Evolutionary conservation across 1,140 invertebrate genomes (phyloP), one percentile per base, ranked within the genome.

Genomic region (Pogonomyrmex californicus): DNA sequence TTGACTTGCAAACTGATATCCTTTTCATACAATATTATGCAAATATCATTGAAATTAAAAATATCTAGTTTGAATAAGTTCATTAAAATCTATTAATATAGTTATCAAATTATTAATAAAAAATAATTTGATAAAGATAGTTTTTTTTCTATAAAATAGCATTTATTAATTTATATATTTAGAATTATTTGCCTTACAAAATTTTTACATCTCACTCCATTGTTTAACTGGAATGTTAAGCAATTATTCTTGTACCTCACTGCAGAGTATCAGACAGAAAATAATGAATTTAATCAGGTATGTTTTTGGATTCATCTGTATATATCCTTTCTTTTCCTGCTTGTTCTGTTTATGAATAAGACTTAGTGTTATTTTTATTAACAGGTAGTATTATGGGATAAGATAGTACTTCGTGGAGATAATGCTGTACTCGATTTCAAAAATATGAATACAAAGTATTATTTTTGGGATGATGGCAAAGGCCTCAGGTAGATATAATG

Each of bases 141-240:
- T 23, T 79, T 41, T 30, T 51, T 81, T 1, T 54, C 17, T 38
- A 58, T 85, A 17, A 30, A 62, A 60, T 2, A 47, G 10, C 30
- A 36, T 44, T 47, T 9, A 56, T 71, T 5, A 60, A 33, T 56
- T 41, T 6, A 60, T 68, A 14, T 62, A 6, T 56, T 23, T 75
- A 23, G 9, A 66, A 62, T 62, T 49, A 78, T 76, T 91, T 92
- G 89, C 87, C 88, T 93, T 94, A 93, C 89, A 88, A 85, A 88
- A 62, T 5, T 65, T 7, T 62, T 89, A 95, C 96, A 98, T 97
- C 96, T 99, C 38, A 97, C 97, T 60, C 96, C 97, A 88, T 95
- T 99, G 17, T 99, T 99, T 95, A 99, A 99, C 94, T 99, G 99
- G 99, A 99, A 99, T 96, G 99, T 99, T 0, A 99, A 99, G 93